A percentile compares a stretch with the other conserved stretches of the same genome.
Evolutionary conservation across 2,113 vertebrate species (phyloP).

Genomic region (Lucifuga dentata): DNA sequence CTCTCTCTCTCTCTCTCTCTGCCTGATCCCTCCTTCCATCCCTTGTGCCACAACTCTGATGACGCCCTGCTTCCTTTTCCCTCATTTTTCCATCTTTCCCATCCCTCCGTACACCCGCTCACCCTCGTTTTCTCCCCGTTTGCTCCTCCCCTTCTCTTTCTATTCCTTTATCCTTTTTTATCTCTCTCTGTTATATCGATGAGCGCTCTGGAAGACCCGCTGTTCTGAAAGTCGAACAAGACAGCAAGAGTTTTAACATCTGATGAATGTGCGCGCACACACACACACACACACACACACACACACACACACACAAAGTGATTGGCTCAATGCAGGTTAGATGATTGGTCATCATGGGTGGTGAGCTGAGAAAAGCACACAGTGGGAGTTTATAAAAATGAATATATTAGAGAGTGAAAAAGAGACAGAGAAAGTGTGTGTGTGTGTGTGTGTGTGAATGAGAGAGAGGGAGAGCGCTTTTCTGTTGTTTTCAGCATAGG

Average conservation of each 20-base stretch:
- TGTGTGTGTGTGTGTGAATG: not conserved
- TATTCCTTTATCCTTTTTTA: not conserved
- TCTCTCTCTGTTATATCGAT: constrained; percentile 25
- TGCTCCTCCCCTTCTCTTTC: not conserved
- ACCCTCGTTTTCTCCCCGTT: not conserved
- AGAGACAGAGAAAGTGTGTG: not conserved
- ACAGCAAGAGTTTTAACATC: constrained; percentile 30
- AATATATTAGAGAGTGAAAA: constrained; percentile 38
- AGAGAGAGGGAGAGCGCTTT: not conserved
- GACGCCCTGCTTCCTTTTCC: constrained; percentile 29
- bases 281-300: constrained; percentile 1
- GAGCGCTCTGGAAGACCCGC: constrained; percentile 32
- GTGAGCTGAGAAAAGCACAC: constrained; percentile 36
- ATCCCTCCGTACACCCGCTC: not conserved
- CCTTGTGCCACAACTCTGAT: constrained; percentile 37
- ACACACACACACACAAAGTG: constrained; percentile 7
- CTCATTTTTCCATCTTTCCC: not conserved
- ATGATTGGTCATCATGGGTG: constrained; percentile 39
- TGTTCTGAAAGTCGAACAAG: constrained; percentile 38
- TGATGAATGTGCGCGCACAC: not conserved
- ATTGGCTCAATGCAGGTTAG: constrained; percentile 33
- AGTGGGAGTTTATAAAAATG: constrained; percentile 26
- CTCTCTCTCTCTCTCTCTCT: constrained; percentile 15
- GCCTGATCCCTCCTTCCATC: constrained; percentile 26
- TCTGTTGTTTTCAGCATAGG: constrained; percentile 12